These are phyloP conservation scores for Epizoanthus fatuus DNA, from an alignment of 92 coral and sea anemone species.

Conservation along the genomic window DNA sequence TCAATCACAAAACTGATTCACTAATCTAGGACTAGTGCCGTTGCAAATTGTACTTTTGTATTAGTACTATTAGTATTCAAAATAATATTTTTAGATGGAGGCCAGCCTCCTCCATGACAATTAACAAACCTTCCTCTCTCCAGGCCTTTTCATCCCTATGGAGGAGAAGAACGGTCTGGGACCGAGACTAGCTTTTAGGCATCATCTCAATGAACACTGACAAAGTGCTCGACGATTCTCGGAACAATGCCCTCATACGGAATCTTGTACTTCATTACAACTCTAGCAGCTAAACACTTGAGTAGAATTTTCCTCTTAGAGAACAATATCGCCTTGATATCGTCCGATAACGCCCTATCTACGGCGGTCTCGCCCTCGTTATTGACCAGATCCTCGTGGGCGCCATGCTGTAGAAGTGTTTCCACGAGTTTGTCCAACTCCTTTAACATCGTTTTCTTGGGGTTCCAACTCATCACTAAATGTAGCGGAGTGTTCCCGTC, in stretches of 20 bases:
- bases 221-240: slow-evolving; percentile 81
- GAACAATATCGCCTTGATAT: slow-evolving; percentile 64
- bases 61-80: no score
- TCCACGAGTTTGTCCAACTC: slow-evolving; percentile 63
- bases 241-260: slow-evolving; percentile 83
- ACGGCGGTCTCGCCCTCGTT: slow-evolving; percentile 72
- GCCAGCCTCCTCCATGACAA: no score
- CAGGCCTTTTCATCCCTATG: no score
- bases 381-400: slow-evolving; percentile 79
- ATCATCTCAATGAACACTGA: slow-evolving; percentile 71
- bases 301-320: slow-evolving; percentile 64
- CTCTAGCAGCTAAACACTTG: slow-evolving; percentile 89
- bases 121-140: no score
- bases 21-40: no score
- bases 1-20: no score
- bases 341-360: slow-evolving; percentile 73
- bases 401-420: slow-evolving; percentile 68
- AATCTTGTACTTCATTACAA: slow-evolving; percentile 67
- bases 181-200: no score
- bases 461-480: slow-evolving; percentile 67
- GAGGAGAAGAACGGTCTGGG: no score
- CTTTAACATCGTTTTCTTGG: slow-evolving; percentile 54
- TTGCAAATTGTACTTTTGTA: no score
- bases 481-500: slow-evolving; percentile 86
- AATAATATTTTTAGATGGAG: no score